A percentile compares a stretch with the other conserved stretches of the same genome.
Conservation (phyloP, 2,113 vertebrate species). For the Cettia cetti region DNA sequence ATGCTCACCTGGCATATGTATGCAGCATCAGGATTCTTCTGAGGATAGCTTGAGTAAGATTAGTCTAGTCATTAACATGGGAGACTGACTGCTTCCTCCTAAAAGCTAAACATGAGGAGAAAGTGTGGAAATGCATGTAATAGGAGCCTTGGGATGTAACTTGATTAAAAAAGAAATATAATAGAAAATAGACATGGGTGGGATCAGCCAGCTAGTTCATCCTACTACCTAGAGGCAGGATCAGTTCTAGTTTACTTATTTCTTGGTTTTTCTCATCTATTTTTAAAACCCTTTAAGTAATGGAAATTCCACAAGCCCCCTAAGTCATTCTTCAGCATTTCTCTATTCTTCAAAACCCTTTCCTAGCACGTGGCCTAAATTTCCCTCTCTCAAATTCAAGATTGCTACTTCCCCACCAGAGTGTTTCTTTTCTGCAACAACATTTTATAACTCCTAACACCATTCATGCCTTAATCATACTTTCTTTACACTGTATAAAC, state of each 20-base stretch:
- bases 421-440: not conserved
- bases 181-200: not conserved
- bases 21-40: not conserved
- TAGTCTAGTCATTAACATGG: not conserved
- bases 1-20: not conserved
- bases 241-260: not conserved
- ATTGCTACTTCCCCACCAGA: not conserved
- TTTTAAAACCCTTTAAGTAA: constrained; percentile 25
- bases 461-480: not conserved
- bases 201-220: not conserved
- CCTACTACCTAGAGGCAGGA: not conserved
- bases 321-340: not conserved
- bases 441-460: not conserved
- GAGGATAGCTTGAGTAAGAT: not conserved
- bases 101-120: not conserved
- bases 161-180: not conserved
- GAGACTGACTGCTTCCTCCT: not conserved
- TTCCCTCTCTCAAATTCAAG: not conserved
- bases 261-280: not conserved
- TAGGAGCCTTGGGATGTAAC: not conserved
- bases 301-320: not conserved
- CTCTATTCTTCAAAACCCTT: not conserved
- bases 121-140: not conserved
- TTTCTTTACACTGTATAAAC: not conserved
- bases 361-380: not conserved